phyloP scores from a whole-genome alignment of 2,797 vertebrate species.

The Myotis findleyi region DNA sequence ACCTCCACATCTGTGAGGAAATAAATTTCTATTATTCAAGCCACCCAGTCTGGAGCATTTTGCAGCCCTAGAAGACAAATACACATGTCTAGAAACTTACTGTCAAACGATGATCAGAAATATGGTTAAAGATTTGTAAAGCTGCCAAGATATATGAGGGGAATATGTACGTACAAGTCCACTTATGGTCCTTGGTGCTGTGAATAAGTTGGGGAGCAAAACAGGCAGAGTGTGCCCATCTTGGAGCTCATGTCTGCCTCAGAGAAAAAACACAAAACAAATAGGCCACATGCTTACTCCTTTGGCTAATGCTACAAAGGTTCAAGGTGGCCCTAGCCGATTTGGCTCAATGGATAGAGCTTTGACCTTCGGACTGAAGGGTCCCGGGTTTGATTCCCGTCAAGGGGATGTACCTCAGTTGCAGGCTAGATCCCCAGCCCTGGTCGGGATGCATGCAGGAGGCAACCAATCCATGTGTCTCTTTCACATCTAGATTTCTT shows the following conservation, averaged over 20 bases:
- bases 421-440: too few relatives aligned
- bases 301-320: neutral
- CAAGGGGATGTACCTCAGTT: too few relatives aligned
- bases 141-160: neutral
- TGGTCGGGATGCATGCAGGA: too few relatives aligned
- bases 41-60: neutral
- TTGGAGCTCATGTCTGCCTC: neutral
- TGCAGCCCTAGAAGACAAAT: neutral
- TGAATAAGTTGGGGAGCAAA: neutral
- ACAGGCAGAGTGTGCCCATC: neutral
- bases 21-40: neutral
- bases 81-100: neutral
- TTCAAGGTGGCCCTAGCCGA: neutral
- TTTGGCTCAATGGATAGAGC: too few relatives aligned
- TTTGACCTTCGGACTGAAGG: too few relatives aligned
- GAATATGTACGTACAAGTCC: neutral
- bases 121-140: neutral
- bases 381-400: too few relatives aligned
- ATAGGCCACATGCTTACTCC: neutral
- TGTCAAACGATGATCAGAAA: constrained; percentile 13
- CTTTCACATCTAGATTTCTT: too few relatives aligned
- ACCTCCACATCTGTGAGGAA: neutral
- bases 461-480: too few relatives aligned
- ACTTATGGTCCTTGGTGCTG: neutral
- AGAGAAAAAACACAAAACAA: neutral